These are phyloP conservation scores for Chalcosyrphus nemorum DNA, from an alignment of 2,888 invertebrate genomes.

Conservation along the genomic window DNA sequence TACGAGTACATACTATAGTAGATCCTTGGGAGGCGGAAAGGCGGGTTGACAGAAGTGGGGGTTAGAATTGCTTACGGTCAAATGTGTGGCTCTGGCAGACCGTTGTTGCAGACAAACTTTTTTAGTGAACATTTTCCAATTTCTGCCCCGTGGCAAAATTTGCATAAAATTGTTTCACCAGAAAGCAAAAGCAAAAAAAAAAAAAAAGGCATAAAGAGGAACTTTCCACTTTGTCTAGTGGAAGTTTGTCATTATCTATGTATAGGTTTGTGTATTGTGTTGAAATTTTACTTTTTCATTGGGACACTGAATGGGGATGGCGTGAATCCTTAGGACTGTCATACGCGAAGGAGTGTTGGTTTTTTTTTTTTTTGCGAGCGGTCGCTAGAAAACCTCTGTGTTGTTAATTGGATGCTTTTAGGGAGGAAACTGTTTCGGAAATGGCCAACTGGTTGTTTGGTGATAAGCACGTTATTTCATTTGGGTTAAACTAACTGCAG, in stretches of 20 bases:
- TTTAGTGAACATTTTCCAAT: constrained; percentile 52
- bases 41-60: constrained; percentile 11
- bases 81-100: constrained; percentile 53
- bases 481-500: constrained; percentile 1
- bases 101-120: constrained; percentile 41
- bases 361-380: no score
- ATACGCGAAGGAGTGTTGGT: not conserved
- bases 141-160: constrained; percentile 49
- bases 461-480: constrained; percentile 15
- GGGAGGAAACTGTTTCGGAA: constrained; percentile 9
- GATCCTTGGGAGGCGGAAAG: not conserved
- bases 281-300: constrained; percentile 5
- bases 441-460: constrained; percentile 25
- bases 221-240: constrained; percentile 52
- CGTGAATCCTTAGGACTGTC: not conserved
- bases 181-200: constrained; percentile 6
- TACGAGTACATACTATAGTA: not conserved
- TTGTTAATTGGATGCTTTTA: constrained; percentile 32
- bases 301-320: not conserved
- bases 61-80: constrained; percentile 39
- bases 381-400: not conserved
- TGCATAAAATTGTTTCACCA: constrained; percentile 42
- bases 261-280: constrained; percentile 19
- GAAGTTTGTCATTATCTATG: constrained; percentile 49
- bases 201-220: constrained; percentile 18